Base-by-base conservation (phyloP, 2,797 vertebrate species). In the Salarias fasciatus region DNA sequence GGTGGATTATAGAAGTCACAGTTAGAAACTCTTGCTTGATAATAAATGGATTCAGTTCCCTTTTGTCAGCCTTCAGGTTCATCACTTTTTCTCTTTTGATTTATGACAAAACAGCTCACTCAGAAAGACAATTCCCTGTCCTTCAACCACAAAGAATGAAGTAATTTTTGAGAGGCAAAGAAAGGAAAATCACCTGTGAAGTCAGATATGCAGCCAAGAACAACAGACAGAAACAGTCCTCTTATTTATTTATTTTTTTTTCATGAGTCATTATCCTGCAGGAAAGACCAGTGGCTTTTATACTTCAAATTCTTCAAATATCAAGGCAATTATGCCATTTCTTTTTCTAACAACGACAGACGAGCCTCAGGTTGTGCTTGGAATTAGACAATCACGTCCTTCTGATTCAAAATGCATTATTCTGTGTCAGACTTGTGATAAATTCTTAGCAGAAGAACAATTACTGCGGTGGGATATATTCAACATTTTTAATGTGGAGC, bases 301-400 rank as follows among this genome's bases (percentile, higher is more conserved):
- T 56, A 63, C 5, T 30, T n/a, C 5, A 46, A 29, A n/a, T 8
- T 12, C 71, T 82, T 79, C 35, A 74, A 72, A 77, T 80, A 80
- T 56, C 71, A 79, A 75, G 75, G 52, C 63, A 68, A 75, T 80
- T 75, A 69, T 38, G 40, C 36, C 36, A 47, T 68, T 71, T 67
- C 61, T 64, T 67, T 63, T 67, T 64, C 58, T 38, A 62, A 70
- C 54, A 69, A 28, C 58, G 50, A 43, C 53, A 74, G 51, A 6
- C 1, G 37, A 37, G 58, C 74, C 60, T 51, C 49, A 2, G 59
- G 72, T 66, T 53, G 31, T 65, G 53, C 49, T 57, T 15, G 41
- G 44, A 69, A 72, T 71, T 53, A 61, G 6, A 70, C 51, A 75
- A 45, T 55, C 33, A 44, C 11, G 36, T 18, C 6, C 15, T n/a